These are phyloP conservation scores for Drosophila kepulauana DNA, from an alignment of 1,140 invertebrate genomes.

Conservation along the genomic window DNA sequence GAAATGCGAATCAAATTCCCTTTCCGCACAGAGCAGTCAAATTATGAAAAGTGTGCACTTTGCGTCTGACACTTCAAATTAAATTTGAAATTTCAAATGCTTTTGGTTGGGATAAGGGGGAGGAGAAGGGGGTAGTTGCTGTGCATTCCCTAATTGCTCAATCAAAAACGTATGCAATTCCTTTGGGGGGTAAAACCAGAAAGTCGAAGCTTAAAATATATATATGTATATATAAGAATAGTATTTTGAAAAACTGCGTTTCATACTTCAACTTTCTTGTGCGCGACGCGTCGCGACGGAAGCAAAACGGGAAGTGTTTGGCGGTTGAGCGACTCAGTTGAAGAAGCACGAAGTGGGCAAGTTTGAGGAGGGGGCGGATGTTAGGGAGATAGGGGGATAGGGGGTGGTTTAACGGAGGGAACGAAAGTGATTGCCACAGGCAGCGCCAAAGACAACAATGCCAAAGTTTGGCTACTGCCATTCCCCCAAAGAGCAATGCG, in stretches of 20 bases:
- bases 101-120: background rate
- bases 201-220: conserved; percentile 62
- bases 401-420: conserved; percentile 34
- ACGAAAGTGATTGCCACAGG: conserved; percentile 78
- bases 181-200: conserved; percentile 68
- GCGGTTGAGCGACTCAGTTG: conserved; percentile 51
- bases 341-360: conserved; percentile 2
- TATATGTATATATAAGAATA: background rate
- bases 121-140: background rate
- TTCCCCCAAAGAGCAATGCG: background rate
- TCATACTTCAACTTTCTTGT: conserved; percentile 62
- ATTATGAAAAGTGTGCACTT: conserved; percentile 79
- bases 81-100: conserved; percentile 70
- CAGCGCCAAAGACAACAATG: conserved; percentile 80
- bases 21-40: conserved; percentile 63
- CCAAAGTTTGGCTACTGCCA: conserved; percentile 66
- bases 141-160: conserved; percentile 74
- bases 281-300: conserved; percentile 33
- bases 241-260: conserved; percentile 60
- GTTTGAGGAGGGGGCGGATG: background rate
- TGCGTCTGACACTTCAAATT: conserved; percentile 76
- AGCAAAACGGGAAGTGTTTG: conserved; percentile 71
- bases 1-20: conserved; percentile 52
- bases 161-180: conserved; percentile 81
- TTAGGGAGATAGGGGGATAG: background rate